These are phyloP conservation scores for Nowickia ferox DNA, from an alignment of 2,888 invertebrate genomes.

Conservation along the genomic window DNA sequence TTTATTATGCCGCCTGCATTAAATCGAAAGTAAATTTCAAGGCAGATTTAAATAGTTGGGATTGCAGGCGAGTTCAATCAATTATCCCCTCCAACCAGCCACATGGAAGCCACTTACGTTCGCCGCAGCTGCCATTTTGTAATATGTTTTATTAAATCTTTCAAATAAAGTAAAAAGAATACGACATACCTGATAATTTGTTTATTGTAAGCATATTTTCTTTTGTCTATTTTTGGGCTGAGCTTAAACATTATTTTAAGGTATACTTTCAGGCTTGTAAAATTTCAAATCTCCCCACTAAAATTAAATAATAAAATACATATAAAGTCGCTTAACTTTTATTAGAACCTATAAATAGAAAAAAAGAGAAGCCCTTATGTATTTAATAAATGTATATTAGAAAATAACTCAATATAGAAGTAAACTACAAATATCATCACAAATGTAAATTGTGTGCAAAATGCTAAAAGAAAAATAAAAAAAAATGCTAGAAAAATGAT, in stretches of 20 bases:
- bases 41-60: no score
- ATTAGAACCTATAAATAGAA: constrained; percentile 19
- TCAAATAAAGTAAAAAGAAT: no score
- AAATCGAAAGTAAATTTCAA: no score
- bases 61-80: no score
- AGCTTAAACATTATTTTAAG: neutral
- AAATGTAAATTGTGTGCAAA: constrained; percentile 51
- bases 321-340: constrained; percentile 63
- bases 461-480: constrained; percentile 37
- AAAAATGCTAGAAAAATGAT: constrained; percentile 48
- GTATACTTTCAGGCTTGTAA: constrained; percentile 40
- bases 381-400: constrained; percentile 59
- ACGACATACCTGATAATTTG: neutral
- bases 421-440: constrained; percentile 28
- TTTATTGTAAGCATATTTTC: neutral
- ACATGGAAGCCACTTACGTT: no score
- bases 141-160: no score
- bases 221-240: neutral
- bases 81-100: no score
- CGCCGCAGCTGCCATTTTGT: no score
- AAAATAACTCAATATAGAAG: constrained; percentile 32
- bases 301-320: constrained; percentile 3
- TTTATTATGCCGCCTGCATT: no score
- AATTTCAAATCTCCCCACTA: neutral
- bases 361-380: constrained; percentile 32